Conservation (phyloP, 2,888 invertebrate genomes). For the Biston stratarius region DNA sequence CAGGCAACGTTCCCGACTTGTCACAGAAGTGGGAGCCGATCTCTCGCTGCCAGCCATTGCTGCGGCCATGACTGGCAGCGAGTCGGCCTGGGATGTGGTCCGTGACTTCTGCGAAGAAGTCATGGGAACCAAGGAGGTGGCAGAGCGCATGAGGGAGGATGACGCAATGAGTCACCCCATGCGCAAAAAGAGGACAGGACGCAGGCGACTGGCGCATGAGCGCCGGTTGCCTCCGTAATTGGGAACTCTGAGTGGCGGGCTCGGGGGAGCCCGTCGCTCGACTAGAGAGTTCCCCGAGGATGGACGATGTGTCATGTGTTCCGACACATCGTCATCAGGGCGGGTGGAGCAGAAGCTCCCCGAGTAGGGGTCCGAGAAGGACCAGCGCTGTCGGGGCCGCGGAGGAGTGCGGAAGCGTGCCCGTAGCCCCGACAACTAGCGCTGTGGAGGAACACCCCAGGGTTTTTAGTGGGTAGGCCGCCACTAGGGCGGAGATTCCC, state of each 20-base stretch:
- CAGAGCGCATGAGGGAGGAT: background rate
- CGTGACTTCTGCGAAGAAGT: too few species aligned
- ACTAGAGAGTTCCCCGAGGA: background rate
- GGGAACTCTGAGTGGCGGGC: constrained; percentile 2
- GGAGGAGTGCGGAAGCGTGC: too few species aligned
- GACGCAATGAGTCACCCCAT: background rate
- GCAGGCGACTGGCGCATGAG: background rate
- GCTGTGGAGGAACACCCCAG: too few species aligned
- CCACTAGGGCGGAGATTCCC: too few species aligned
- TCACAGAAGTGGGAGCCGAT: too few species aligned
- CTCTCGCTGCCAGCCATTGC: too few species aligned
- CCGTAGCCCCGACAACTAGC: too few species aligned
- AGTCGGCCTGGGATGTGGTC: too few species aligned
- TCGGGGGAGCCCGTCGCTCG: background rate
- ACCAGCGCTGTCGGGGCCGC: background rate
- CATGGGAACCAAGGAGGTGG: too few species aligned
- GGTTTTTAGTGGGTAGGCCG: too few species aligned
- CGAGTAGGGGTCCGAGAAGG: background rate
- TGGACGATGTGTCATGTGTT: background rate
- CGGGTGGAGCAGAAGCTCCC: background rate
- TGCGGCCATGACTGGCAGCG: too few species aligned
- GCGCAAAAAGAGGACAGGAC: background rate
- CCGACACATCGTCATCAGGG: background rate
- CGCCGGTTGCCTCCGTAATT: background rate
- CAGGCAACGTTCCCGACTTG: too few species aligned